phyloP scores from a whole-genome alignment of 1,140 invertebrate species.

The Ctenoplectra terminalis region DNA sequence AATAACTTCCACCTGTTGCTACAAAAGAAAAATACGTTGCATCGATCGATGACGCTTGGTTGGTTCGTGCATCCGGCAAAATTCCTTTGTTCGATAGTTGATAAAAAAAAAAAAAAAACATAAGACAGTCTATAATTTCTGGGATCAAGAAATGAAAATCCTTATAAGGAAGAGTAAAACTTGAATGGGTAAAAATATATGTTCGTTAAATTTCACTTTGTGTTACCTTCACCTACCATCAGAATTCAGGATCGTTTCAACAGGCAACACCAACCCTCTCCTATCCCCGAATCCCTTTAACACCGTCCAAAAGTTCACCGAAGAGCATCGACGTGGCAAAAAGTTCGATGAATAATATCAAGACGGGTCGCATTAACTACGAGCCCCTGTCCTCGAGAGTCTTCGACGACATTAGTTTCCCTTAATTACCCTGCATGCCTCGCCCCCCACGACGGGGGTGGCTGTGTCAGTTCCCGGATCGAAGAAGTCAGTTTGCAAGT shows the following conservation, averaged over 20 bases:
- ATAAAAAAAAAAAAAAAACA: background rate
- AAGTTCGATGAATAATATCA: constrained; percentile 27
- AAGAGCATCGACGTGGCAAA: background rate
- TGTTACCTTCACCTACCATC: background rate
- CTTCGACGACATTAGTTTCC: constrained; percentile 43
- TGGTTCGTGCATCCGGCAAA: background rate
- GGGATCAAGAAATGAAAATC: background rate
- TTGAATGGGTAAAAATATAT: no score
- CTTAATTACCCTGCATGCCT: constrained; percentile 26
- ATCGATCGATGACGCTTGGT: background rate
- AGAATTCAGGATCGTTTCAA: background rate
- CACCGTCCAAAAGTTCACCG: background rate
- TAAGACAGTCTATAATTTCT: background rate
- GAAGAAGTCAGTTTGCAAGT: constrained; percentile 67
- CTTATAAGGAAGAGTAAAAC: fast-evolving
- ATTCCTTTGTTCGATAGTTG: no score
- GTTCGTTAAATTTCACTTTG: background rate
- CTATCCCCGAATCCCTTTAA: no score
- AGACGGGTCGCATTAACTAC: background rate
- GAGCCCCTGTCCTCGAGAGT: background rate
- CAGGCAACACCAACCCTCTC: background rate
- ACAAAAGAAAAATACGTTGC: constrained; percentile 57
- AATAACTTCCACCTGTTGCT: constrained; percentile 66
- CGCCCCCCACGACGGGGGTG: background rate
- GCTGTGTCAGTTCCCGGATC: background rate